phyloP scores from a whole-genome alignment of 2,113 vertebrate genomes.

The Hiodon tergisus region DNA sequence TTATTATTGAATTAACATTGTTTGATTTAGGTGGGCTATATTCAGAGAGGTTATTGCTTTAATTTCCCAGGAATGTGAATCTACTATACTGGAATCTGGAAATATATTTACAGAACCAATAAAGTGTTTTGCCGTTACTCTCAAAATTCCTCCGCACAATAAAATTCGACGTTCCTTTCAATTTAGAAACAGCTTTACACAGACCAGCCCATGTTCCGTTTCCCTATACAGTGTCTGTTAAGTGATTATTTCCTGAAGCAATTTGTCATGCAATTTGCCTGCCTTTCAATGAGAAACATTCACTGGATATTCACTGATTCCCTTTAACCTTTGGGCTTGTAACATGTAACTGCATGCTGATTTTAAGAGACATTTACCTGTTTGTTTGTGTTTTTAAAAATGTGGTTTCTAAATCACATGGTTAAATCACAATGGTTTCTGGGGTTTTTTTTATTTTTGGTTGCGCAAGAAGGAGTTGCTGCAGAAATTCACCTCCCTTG shows the following conservation, averaged over 20 bases:
- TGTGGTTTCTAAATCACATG: too few species aligned
- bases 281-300: conserved; percentile 15
- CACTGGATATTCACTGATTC: conserved; percentile 29
- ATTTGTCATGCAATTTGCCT: conserved; percentile 20
- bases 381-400: conserved; percentile 38
- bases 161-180: not conserved
- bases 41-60: conserved; percentile 11
- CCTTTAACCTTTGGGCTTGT: conserved; percentile 45
- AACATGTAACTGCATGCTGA: conserved; percentile 41
- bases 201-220: not conserved
- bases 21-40: conserved; percentile 5
- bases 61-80: conserved; percentile 11
- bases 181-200: not conserved
- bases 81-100: conserved; percentile 4
- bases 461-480: conserved; percentile 36
- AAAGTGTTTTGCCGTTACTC: not conserved
- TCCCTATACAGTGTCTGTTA: not conserved
- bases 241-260: conserved; percentile 35
- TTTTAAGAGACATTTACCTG: conserved; percentile 42
- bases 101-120: not conserved
- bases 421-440: too few species aligned
- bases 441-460: conserved; percentile 40
- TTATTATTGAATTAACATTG: conserved; percentile 21
- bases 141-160: not conserved
- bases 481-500: not conserved